Conservation (phyloP, 2,888 invertebrate genomes). For the Pammene aurita region DNA sequence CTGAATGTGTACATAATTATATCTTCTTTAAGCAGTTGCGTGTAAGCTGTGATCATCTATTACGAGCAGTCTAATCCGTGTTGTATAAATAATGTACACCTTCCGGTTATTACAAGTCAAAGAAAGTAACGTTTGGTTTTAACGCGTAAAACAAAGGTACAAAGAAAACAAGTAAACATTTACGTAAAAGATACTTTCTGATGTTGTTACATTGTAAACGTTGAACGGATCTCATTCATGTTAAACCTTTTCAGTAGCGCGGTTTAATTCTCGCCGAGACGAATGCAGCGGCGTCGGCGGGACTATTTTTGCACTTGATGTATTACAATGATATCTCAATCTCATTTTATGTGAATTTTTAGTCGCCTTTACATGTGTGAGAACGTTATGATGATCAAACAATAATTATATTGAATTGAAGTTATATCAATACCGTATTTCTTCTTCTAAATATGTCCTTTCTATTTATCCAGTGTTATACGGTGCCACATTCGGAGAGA, state of each 20-base stretch:
- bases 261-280: conserved; percentile 73
- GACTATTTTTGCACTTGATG: too few relatives aligned
- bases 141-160: too few relatives aligned
- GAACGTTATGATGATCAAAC: neutral
- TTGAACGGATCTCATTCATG: conserved; percentile 72
- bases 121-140: conserved; percentile 11
- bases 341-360: too few relatives aligned
- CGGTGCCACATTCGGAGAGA: too few relatives aligned
- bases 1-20: neutral
- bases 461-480: conserved; percentile 74
- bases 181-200: conserved; percentile 69
- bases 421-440: neutral
- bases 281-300: conserved; percentile 59
- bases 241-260: conserved; percentile 76
- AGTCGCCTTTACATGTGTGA: too few relatives aligned
- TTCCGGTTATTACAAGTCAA: neutral
- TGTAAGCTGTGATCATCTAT: neutral
- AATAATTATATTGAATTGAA: neutral
- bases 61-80: neutral
- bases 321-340: too few relatives aligned
- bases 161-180: conserved; percentile 73
- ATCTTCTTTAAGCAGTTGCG: neutral
- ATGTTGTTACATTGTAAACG: conserved; percentile 75
- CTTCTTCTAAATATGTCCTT: conserved; percentile 44
- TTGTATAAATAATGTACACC: conserved; percentile 11